Conservation (phyloP, 2,797 vertebrate species). For the Microctenopoma stevenorrisi region DNA sequence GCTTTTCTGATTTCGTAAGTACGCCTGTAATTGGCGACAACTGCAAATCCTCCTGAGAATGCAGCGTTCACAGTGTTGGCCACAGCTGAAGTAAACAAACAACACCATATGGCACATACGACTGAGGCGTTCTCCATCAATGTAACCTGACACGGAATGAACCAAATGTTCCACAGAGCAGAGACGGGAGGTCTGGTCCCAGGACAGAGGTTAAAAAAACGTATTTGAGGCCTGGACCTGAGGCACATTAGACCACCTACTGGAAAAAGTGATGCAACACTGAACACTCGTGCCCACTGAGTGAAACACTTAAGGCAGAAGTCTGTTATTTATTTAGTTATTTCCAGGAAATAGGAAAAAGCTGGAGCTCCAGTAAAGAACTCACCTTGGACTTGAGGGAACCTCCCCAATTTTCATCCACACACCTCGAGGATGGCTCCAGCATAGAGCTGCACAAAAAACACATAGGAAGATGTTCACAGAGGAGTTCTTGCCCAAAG, state of each 20-base stretch:
- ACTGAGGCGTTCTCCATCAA: conserved; percentile 20
- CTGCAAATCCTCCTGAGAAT: conserved; percentile 47
- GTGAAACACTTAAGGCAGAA: not conserved
- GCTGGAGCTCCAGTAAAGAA: not conserved
- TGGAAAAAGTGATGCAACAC: conserved; percentile 7
- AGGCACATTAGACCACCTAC: conserved; percentile 31
- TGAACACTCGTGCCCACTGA: not conserved
- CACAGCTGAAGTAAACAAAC: conserved; percentile 62
- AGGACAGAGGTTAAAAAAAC: conserved; percentile 12
- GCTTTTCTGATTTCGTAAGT: conserved; percentile 22
- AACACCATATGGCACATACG: conserved; percentile 56
- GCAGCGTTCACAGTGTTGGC: conserved; percentile 37
- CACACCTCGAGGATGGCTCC: conserved; percentile 98
- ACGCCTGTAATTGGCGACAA: conserved; percentile 48
- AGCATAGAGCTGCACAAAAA: conserved; percentile 88
- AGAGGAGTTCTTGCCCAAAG: not conserved
- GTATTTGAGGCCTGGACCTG: conserved; percentile 16
- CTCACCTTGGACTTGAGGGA: conserved; percentile 99
- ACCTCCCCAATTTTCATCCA: conserved; percentile 99
- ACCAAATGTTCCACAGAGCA: conserved; percentile 29
- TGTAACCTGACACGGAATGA: conserved; percentile 48
- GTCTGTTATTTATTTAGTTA: not conserved
- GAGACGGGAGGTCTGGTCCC: conserved; percentile 42
- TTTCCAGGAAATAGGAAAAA: no score
- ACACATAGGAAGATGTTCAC: not conserved